A percentile compares a stretch with the other conserved stretches of the same genome.
These are phyloP conservation scores for Amiota communis DNA, from an alignment of 2,888 invertebrate genomes.

Conservation along the genomic window DNA sequence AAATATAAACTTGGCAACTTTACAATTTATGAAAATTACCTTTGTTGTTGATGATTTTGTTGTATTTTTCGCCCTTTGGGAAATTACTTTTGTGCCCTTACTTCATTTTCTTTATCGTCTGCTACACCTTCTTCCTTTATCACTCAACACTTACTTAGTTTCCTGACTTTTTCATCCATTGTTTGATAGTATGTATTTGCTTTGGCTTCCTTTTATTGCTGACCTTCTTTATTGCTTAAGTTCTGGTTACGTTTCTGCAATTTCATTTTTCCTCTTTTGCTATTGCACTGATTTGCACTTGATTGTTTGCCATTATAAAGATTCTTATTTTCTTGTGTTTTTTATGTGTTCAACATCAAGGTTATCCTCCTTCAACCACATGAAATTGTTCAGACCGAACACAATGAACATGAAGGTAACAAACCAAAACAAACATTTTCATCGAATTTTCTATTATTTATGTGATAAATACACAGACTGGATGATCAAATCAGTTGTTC, in stretches of 20 bases:
- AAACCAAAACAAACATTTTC: too few relatives aligned
- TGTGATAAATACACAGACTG: too few relatives aligned
- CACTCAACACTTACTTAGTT: neutral
- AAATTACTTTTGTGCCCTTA: constrained; percentile 2
- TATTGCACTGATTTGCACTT: neutral
- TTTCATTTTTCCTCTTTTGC: too few relatives aligned
- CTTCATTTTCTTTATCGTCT: neutral
- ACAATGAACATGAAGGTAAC: too few relatives aligned
- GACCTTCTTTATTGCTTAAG: neutral
- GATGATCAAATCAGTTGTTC: too few relatives aligned
- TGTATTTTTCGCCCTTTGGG: constrained; percentile 9
- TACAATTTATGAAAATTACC: constrained; percentile 53
- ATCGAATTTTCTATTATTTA: too few relatives aligned
- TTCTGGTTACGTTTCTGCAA: too few relatives aligned
- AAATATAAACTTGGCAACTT: constrained; percentile 48
- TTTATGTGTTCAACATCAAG: neutral
- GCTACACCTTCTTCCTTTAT: neutral
- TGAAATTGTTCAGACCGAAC: too few relatives aligned
- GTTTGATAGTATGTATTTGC: neutral
- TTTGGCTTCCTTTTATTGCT: neutral
- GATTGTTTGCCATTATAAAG: neutral
- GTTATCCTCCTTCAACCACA: neutral
- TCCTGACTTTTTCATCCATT: neutral
- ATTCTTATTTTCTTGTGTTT: neutral
- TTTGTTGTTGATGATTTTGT: constrained; percentile 30